Conservation (phyloP, 2,888 invertebrate genomes). For the Megastigmus dorsalis region DNA sequence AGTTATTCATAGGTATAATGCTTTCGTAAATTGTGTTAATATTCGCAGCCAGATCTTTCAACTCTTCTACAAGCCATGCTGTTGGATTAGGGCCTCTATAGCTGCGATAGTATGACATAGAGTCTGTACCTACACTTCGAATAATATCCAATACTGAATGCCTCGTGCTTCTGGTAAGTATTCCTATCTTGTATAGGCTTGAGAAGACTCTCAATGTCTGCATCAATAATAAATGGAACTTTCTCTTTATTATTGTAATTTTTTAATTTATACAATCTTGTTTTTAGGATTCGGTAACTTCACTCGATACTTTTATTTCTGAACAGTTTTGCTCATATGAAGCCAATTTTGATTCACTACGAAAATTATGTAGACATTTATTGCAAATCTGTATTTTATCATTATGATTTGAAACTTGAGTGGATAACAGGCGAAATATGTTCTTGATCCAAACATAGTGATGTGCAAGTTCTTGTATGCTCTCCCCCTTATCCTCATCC, state of each 20-base stretch:
- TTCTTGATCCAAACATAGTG: slow-evolving; percentile 18
- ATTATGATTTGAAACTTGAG: not conserved
- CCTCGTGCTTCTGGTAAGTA: slow-evolving; percentile 44
- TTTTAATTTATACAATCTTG: slow-evolving; percentile 25
- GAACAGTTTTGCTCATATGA: not conserved
- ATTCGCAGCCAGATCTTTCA: not conserved
- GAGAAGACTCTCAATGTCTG: slow-evolving; percentile 11
- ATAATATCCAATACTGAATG: slow-evolving; percentile 58
- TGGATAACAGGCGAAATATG: not conserved
- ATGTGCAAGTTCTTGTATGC: too few relatives aligned
- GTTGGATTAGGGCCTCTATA: slow-evolving; percentile 18
- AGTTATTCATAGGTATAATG: not conserved
- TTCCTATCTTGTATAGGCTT: not conserved
- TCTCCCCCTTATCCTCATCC: too few relatives aligned
- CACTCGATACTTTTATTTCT: not conserved
- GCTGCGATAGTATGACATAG: slow-evolving; percentile 36
- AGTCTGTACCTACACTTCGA: slow-evolving; percentile 56
- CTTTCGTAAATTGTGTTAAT: slow-evolving; percentile 3
- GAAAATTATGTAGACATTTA: slow-evolving; percentile 13
- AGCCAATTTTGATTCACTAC: not conserved
- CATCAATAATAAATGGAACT: slow-evolving; percentile 29
- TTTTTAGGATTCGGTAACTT: not conserved
- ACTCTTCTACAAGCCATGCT: slow-evolving; percentile 9
- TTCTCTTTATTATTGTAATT: slow-evolving; percentile 19
- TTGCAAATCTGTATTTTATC: slow-evolving; percentile 6